phyloP scores from a whole-genome alignment of 2,888 invertebrate species.

The Steinernema carpocapsae region DNA sequence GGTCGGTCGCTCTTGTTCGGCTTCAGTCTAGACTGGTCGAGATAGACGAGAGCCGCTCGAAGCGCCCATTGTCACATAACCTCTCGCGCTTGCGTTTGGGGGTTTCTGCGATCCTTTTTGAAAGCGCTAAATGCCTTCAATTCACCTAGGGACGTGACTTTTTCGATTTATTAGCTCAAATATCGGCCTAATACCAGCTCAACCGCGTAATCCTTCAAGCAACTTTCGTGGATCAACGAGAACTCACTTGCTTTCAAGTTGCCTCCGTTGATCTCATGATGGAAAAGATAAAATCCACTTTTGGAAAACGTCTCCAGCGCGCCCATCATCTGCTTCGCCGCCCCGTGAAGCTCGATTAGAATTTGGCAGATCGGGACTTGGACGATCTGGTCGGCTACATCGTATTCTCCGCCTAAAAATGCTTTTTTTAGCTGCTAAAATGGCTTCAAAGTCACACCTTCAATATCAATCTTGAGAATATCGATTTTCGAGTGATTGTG shows the following conservation, averaged over 20 bases:
- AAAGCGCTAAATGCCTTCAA: too few species aligned
- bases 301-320: neutral
- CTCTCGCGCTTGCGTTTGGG: too few species aligned
- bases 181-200: constrained; percentile 13
- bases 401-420: constrained; percentile 33
- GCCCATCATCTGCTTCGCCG: neutral
- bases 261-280: constrained; percentile 34
- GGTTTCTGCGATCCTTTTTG: too few species aligned
- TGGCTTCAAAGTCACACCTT: constrained; percentile 1
- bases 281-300: constrained; percentile 16
- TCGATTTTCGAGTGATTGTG: constrained; percentile 36
- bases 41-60: too few species aligned
- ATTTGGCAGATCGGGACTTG: constrained; percentile 36
- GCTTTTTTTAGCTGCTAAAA: too few species aligned
- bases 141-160: too few species aligned
- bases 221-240: constrained; percentile 35
- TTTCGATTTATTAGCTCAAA: constrained; percentile 26
- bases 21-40: too few species aligned
- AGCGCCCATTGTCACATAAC: too few species aligned
- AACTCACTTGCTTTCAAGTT: neutral
- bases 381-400: constrained; percentile 6
- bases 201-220: constrained; percentile 13
- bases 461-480: constrained; percentile 37
- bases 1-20: too few species aligned
- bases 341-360: constrained; percentile 36